phyloP scores from a whole-genome alignment of 2,888 invertebrate species.

The Nudaria mundana region DNA sequence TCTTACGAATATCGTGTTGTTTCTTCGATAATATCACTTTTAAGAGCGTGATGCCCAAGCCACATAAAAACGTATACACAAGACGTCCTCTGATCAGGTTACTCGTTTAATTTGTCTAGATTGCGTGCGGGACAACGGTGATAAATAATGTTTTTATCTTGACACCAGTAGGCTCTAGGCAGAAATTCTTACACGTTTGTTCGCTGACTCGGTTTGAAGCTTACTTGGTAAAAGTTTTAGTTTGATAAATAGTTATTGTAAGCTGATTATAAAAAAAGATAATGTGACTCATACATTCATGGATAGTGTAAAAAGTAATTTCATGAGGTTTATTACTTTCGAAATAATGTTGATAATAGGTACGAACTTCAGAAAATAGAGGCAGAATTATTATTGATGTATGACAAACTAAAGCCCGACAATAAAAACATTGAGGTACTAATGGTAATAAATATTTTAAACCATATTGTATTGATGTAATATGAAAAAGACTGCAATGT shows the following conservation, averaged over 20 bases:
- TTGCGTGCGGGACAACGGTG: slow-evolving; percentile 66
- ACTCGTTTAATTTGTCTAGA: slow-evolving; percentile 77
- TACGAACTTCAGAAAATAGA: too few species aligned
- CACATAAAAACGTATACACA: slow-evolving; percentile 50
- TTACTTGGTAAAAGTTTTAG: slow-evolving; percentile 48
- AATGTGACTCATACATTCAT: too few species aligned
- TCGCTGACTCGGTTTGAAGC: slow-evolving; percentile 64
- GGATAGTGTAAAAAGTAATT: too few species aligned
- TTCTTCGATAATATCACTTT: slow-evolving; percentile 36
- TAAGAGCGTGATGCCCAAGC: slow-evolving; percentile 46
- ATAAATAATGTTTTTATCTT: slow-evolving; percentile 78
- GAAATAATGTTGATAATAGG: too few species aligned
- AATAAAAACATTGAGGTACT: slow-evolving; percentile 50
- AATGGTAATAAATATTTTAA: slow-evolving; percentile 36
- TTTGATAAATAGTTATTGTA: too few species aligned
- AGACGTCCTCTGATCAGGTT: slow-evolving; percentile 65
- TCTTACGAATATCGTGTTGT: slow-evolving; percentile 33
- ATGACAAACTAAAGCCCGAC: slow-evolving; percentile 26
- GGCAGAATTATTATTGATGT: too few species aligned
- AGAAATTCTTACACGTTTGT: slow-evolving; percentile 76
- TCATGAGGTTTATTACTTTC: slow-evolving; percentile 1
- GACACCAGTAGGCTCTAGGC: slow-evolving; percentile 61
- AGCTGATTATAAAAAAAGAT: too few species aligned
- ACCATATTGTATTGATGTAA: slow-evolving; percentile 19
- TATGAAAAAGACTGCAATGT: slow-evolving; percentile 48